Conservation (phyloP, 2,113 vertebrate genomes). For the Salminus brasiliensis region DNA sequence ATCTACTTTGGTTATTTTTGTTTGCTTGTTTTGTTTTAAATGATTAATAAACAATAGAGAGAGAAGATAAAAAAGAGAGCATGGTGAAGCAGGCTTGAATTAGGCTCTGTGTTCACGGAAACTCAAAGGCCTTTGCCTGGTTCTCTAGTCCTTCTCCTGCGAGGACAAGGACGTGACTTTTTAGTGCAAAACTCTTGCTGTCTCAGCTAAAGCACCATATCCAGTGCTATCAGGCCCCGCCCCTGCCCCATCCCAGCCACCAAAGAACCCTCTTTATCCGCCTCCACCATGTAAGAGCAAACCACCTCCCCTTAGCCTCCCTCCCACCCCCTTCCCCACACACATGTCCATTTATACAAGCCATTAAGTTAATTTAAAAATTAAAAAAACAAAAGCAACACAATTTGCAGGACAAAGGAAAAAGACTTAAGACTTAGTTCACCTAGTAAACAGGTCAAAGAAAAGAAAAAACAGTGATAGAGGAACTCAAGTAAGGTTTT, state of each 20-base stretch:
- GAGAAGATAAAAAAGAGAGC: conserved; percentile 19
- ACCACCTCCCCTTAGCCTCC: too few relatives aligned
- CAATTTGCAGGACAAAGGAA: conserved; percentile 60
- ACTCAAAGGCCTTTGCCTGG: conserved; percentile 70
- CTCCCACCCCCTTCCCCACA: conserved; percentile 12
- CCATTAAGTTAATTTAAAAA: conserved; percentile 58
- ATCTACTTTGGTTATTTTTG: conserved; percentile 40
- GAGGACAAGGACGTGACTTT: conserved; percentile 75
- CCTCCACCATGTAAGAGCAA: conserved; percentile 60
- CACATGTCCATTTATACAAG: conserved; percentile 47
- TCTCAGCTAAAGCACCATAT: conserved; percentile 80
- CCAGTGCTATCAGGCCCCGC: conserved; percentile 79
- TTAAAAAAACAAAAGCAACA: too few relatives aligned
- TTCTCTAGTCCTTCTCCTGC: conserved; percentile 68
- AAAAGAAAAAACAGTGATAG: conserved; percentile 61
- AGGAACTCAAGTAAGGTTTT: conserved; percentile 70
- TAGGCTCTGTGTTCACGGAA: conserved; percentile 66
- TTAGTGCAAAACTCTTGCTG: conserved; percentile 83
- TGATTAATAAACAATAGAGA: conserved; percentile 21
- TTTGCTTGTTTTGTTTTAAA: too few relatives aligned
- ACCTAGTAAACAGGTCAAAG: conserved; percentile 65
- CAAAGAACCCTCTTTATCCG: conserved; percentile 60
- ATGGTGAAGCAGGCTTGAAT: conserved; percentile 34
- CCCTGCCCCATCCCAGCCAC: conserved; percentile 68
- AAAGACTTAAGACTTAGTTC: conserved; percentile 42